Percentiles rank a stretch among this genome's conserved stretches.
Evolutionary conservation across 2,888 invertebrate species (phyloP).

Genomic region (Oithona nana): DNA sequence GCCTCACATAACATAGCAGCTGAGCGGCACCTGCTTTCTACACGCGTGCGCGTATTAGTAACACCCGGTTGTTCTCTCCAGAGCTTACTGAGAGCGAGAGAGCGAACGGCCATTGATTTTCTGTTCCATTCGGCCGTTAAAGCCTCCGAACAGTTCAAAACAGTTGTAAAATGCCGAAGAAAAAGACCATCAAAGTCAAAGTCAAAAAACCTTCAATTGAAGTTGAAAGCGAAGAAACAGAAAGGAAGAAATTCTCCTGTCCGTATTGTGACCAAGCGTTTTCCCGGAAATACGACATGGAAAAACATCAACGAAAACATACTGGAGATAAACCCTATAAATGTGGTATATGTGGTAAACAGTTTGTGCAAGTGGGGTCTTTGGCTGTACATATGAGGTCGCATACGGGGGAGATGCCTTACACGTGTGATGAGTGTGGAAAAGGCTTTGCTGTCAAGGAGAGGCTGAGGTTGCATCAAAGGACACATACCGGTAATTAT

Average conservation of each 20-base stretch:
- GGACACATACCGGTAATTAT: slow-evolving; percentile 51
- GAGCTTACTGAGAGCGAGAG: neutral
- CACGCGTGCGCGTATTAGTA: neutral
- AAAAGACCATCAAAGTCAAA: neutral
- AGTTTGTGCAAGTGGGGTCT: slow-evolving; percentile 43
- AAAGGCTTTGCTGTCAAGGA: slow-evolving; percentile 57
- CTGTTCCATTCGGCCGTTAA: neutral
- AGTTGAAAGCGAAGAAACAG: neutral
- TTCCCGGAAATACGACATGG: slow-evolving; percentile 41
- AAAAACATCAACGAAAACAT: slow-evolving; percentile 46
- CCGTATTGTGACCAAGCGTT: slow-evolving; percentile 44
- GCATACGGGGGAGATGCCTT: slow-evolving; percentile 37
- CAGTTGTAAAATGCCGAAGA: neutral
- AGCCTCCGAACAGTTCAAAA: neutral
- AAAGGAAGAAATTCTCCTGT: slow-evolving; percentile 29
- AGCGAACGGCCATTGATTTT: neutral
- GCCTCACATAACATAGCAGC: no score
- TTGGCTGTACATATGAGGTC: slow-evolving; percentile 42
- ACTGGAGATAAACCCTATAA: slow-evolving; percentile 41
- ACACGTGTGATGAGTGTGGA: slow-evolving; percentile 50
- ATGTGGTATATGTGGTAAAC: slow-evolving; percentile 42
- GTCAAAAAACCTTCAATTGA: neutral
- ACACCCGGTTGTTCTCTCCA: neutral
- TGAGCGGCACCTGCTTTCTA: neutral
- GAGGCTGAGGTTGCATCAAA: slow-evolving; percentile 48